Conservation (phyloP, 2,888 invertebrate species). For the Erebia palarica region DNA sequence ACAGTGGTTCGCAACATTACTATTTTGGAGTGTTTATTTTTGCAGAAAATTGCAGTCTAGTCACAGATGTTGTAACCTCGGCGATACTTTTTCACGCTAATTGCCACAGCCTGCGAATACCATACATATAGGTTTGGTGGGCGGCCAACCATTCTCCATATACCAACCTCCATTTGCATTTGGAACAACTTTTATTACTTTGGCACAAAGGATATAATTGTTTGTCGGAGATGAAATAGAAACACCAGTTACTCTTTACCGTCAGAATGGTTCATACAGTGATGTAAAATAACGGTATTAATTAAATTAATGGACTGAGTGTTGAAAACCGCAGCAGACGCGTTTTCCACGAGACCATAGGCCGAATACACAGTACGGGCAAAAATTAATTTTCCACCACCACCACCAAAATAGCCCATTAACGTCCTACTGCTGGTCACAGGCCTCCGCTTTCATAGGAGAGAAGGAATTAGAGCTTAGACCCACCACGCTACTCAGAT, state of each 20-base stretch:
- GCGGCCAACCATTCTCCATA: conserved; percentile 42
- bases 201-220: conserved; percentile 24
- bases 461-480: no score
- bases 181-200: conserved; percentile 17
- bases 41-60: conserved; percentile 30
- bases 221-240: background rate
- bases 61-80: conserved; percentile 43
- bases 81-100: conserved; percentile 50
- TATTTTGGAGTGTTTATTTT: conserved; percentile 17
- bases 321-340: conserved; percentile 42
- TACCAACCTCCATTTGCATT: conserved; percentile 23
- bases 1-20: conserved; percentile 8
- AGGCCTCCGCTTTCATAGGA: no score
- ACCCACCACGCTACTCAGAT: no score
- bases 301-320: conserved; percentile 52
- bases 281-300: conserved; percentile 49
- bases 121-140: conserved; percentile 44
- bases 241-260: conserved; percentile 22
- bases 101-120: conserved; percentile 45
- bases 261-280: conserved; percentile 43
- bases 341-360: conserved; percentile 30
- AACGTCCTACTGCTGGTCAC: no score
- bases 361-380: no score
- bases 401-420: no score
- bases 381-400: no score